phyloP scores from a whole-genome alignment of 2,113 vertebrate genomes.

The Plectropomus leopardus region DNA sequence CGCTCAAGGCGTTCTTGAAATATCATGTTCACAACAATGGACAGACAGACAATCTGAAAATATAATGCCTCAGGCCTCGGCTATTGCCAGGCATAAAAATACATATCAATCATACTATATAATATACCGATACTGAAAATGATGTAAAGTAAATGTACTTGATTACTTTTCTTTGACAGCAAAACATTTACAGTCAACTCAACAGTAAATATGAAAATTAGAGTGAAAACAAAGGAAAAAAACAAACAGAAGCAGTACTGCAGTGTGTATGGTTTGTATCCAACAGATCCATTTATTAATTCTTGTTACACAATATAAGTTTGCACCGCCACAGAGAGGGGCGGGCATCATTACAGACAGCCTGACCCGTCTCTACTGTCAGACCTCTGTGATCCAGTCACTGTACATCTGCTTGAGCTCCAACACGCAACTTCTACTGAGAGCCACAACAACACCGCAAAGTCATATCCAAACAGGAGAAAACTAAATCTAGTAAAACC shows the following conservation, averaged over 20 bases:
- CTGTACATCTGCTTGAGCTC: conserved; percentile 2
- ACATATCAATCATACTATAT: no score
- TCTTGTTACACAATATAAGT: not conserved
- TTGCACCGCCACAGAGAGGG: not conserved
- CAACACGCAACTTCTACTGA: conserved; percentile 23
- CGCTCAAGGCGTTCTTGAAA: no score
- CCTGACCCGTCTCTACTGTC: not conserved
- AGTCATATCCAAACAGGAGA: conserved; percentile 27
- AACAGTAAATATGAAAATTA: no score
- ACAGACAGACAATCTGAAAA: no score
- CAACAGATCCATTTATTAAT: not conserved
- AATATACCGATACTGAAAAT: no score
- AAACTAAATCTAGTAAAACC: conserved; percentile 13
- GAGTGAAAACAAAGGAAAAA: not conserved
- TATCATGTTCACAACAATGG: no score
- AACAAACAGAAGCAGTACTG: not conserved
- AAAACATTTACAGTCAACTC: no score
- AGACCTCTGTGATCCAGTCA: not conserved
- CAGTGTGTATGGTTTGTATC: not conserved
- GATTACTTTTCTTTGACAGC: no score
- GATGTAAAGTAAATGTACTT: no score
- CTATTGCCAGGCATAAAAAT: no score
- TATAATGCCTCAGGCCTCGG: no score
- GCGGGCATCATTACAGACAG: not conserved
- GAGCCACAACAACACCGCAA: conserved; percentile 52